phyloP scores from a whole-genome alignment of 1,140 invertebrate species.

The Leguminivora glycinivorella region DNA sequence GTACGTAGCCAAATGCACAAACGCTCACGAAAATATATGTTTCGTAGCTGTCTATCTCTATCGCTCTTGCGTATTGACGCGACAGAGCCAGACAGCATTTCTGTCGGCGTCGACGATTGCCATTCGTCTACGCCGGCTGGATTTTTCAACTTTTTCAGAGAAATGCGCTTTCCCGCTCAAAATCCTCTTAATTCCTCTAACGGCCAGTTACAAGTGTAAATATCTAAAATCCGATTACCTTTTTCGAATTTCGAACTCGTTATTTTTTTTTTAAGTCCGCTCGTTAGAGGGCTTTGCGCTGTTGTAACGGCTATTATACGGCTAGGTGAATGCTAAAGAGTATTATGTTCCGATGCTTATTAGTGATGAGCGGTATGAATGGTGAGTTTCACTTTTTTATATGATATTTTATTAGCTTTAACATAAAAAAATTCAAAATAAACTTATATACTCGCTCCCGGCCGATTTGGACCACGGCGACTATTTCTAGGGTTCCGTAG shows the following conservation, averaged over 20 bases:
- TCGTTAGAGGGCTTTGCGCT: not conserved
- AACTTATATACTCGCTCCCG: too few species aligned
- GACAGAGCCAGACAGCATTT: too few species aligned
- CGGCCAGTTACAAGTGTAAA: not conserved
- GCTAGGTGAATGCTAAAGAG: not conserved
- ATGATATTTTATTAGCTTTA: not conserved
- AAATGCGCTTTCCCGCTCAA: not conserved
- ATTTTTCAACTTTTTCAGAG: not conserved
- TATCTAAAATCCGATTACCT: not conserved
- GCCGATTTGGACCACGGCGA: too few species aligned
- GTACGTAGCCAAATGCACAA: too few species aligned
- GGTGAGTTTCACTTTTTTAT: slow-evolving; percentile 7
- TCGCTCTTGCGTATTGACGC: too few species aligned
- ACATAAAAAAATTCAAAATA: too few species aligned
- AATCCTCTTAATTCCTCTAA: slow-evolving; percentile 2
- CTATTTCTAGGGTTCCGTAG: too few species aligned
- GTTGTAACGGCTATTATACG: not conserved
- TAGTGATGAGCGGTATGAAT: not conserved
- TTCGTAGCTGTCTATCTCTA: too few species aligned
- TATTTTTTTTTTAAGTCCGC: not conserved
- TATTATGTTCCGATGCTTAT: not conserved
- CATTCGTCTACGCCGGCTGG: too few species aligned
- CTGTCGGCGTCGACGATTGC: too few species aligned
- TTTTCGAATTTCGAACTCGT: slow-evolving; percentile 9
- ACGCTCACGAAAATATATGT: too few species aligned